Base-by-base conservation (phyloP, 2,888 invertebrate species). In the Adela reaumurella region DNA sequence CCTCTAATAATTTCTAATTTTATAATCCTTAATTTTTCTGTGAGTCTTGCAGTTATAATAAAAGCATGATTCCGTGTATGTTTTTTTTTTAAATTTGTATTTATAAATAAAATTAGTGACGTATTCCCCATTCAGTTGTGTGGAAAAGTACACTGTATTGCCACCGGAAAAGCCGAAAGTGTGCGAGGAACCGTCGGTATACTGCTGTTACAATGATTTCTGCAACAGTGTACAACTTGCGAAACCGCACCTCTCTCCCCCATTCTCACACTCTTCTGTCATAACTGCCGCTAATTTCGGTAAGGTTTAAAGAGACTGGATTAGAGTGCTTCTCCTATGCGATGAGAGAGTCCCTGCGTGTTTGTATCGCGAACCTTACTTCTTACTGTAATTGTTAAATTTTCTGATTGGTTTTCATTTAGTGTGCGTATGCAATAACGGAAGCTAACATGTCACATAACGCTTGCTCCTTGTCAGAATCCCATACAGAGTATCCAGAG, bases 131-230 rank as follows among this genome's bases (percentile, higher is more conserved):
- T 35, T 35, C 35, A 35, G 35, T 35, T 35, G 35, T 35, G 80
- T 81, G 68, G 73, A 76, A 68, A 61, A 65, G 65, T 68, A 68
- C 67, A 66, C 64, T 62, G 77, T 80, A 62, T 81, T 84, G 64
- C 84, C 84, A 66, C 83, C 83, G 57, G 81, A 68, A 57, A 63
- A 68, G 59, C 74, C 76, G 60, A 58, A 69, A 62, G 56, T 63
- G 62, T 78, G 77, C 72, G 65, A 67, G 65, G 61, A 62, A 52
- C 57, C 64, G 57, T 64, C 67, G 63, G 62, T 62, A 59, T 71
- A 68, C 69, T 78, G 77, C 74, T 78, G 77, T 72, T 62, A 62
- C 53, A 68, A 60, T 51, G 69, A 73, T 67, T 63, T 66, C 63
- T 78, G 77, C 76, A 77, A 77, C 68, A 35, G 5, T 24, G 5